Evolutionary conservation across 1,140 invertebrate genomes (phyloP), one percentile per base, ranked within the genome.

Genomic region (Asbolus verrucosus): DNA sequence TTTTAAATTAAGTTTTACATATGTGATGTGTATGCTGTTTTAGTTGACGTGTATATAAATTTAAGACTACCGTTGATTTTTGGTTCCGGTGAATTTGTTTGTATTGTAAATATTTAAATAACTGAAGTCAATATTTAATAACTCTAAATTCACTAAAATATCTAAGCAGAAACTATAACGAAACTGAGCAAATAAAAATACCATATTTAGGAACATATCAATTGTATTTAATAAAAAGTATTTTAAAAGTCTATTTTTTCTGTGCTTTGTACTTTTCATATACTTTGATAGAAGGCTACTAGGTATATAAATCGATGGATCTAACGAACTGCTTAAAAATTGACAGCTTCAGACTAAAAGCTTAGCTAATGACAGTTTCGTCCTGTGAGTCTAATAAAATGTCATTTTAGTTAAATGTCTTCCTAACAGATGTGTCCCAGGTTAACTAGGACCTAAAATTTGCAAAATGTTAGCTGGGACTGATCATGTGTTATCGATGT

Each of bases 321-420:
- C 61, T 39, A 27, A 43, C 27, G 16, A 27, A 43, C 24, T 33
- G 21, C 54, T 63, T 62, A 27, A 38, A 61, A 16, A 36, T 43
- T 63, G 59, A 19, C 54, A 61, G 66, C 46, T 41, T 69, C 21
- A 68, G 33, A 62, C 27, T 67, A 54, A 61, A 61, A 19, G 60
- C 67, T 69, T 70, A 41, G 63, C 63, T 54, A 59, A 43, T 24
- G 38, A 66, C 21, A 70, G 16, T 31, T 70, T 65, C 70, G 70
- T 67, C 65, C 59, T 63, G 65, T 63, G 38, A 46, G 30, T 46
- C 39, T 65, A 41, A 41, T n/a, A n/a, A n/a, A n/a, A n/a, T 67
- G 67, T 60, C 63, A 73, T 66, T 77, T 75, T 77, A 77, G 76
- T 78, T 78, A 62, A 74, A 77, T 76, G 77, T 79, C 77, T 79